Evolutionary conservation across 2,113 vertebrate species (phyloP), one percentile per base, ranked within the genome.

Genomic region (Candoia aspera): DNA sequence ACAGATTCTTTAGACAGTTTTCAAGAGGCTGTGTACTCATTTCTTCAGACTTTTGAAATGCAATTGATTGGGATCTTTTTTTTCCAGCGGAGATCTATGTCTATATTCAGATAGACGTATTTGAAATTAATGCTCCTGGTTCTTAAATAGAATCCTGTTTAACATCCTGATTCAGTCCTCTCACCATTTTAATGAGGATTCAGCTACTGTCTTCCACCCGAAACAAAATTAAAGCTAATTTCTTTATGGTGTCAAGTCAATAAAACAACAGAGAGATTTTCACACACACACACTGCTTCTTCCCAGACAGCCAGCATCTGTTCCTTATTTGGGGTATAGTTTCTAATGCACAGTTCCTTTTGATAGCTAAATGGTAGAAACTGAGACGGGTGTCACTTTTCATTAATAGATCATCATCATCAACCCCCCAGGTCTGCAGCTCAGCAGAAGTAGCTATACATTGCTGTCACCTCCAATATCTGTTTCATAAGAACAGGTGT

Each of bases 141-240:
- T 97, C 95, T 94, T 95, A 96, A 97, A 95, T 91, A 94, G 95
- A 96, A 96, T 97, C 95, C 93, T 96, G 95, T 94, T 97, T 97
- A 97, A 96, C 93, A 86, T 97, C 93, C 96, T 97, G 96, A 96
- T 97, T 97, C 97, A 94, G 95, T 96, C 95, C 92, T 94, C 90
- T 94, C 95, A 94, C 94, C 89, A 88, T 93, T 94, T 55, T 54
- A 84, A 97, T 96, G 96, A 97, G 95, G 95, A 97, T 96, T 94
- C 95, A 97, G 96, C 97, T 8, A 96, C 97, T 97, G 97, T 97
- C 95, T 97, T 96, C 93, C 90, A 97, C 8, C 3, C 5, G n/a
- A 37, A 55, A 97, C 96, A 96, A 97, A 97, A 97, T 97, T 97
- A 96, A 94, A 97, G 95, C 94, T 94, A 92, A 96, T 97, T 97